Base-by-base conservation (phyloP, 1,140 invertebrate genomes). In the Saccostrea glomerata region DNA sequence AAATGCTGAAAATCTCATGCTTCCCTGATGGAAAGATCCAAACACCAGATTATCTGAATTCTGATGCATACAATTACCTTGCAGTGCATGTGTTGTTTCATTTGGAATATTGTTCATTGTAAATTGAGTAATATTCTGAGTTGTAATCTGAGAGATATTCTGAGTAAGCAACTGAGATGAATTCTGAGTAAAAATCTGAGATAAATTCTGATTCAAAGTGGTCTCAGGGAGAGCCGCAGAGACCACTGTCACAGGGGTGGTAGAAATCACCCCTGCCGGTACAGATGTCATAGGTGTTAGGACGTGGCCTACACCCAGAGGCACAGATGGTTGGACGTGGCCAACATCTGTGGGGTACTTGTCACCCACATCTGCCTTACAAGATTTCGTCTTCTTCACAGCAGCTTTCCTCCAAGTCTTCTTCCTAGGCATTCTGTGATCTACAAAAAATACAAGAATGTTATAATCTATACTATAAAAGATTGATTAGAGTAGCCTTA, bases 201-300 rank as follows among this genome's bases (percentile, higher is more conserved):
- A 2, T 2, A 36, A 36, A 0, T 1, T 36, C 13, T 82, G 30
- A 36, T 0, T 17, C 40, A 82, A 36, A 82, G 84, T 47, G 47
- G 47, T 47, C 47, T 47, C 47, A 47, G 47, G 47, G 47, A 47
- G 47, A 47, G 47, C 47, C 47, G 47, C 47, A 47, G 47, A 47
- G 47, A 47, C 47, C 47, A 47, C 47, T 47, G 47, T 47, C 47
- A 47, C 47, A 47, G 47, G 47, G 47, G 47, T 47, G 47, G 47
- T 47, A 47, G 47, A 47, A 5, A 47, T 47, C 47, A 47, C 47
- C 47, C 47, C 47, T 47, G 47, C 47, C 47, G 47, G 58, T 85
- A 85, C 84, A 85, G 84, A 60, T 85, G 84, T 85, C 84, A 66
- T 85, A 30, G 84, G 54, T 85, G 84, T 63, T 58, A 60, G 84